Percentiles rank a stretch among this genome's conserved stretches.
Evolutionary conservation across 2,888 invertebrate species (phyloP).

Genomic region (Melangyna quadrimaculata): DNA sequence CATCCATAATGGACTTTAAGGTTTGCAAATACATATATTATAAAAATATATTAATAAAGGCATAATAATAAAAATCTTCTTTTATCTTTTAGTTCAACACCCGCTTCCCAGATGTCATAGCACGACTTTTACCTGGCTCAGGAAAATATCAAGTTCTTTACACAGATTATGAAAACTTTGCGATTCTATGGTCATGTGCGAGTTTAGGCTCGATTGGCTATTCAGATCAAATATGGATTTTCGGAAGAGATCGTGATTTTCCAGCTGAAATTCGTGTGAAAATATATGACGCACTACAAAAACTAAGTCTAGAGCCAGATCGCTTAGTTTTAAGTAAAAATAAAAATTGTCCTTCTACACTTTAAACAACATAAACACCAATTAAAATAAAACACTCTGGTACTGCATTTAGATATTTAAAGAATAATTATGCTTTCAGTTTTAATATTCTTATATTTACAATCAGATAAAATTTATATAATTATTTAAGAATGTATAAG

Average conservation of each 20-base stretch:
- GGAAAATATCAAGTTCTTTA: slow-evolving; percentile 87
- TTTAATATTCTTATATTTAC: slow-evolving; percentile 6
- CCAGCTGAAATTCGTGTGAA: slow-evolving; percentile 84
- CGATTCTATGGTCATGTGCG: slow-evolving; percentile 88
- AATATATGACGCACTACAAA: slow-evolving; percentile 85
- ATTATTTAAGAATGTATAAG: slow-evolving; percentile 43
- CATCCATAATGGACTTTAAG: slow-evolving; percentile 82
- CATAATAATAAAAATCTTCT: neutral
- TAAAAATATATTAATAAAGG: neutral
- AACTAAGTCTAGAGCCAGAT: slow-evolving; percentile 85
- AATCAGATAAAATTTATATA: neutral
- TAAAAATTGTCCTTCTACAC: slow-evolving; percentile 83
- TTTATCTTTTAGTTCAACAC: slow-evolving; percentile 82
- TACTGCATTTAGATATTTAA: slow-evolving; percentile 33
- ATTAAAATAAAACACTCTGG: neutral
- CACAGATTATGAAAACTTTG: slow-evolving; percentile 88
- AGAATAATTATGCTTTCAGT: slow-evolving; percentile 15
- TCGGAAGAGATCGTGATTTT: slow-evolving; percentile 86
- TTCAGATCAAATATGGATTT: slow-evolving; percentile 88
- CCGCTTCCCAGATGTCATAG: slow-evolving; percentile 85
- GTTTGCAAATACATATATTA: slow-evolving; percentile 72
- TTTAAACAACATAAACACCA: slow-evolving; percentile 25
- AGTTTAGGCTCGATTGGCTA: slow-evolving; percentile 82
- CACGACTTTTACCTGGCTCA: slow-evolving; percentile 86
- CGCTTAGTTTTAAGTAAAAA: slow-evolving; percentile 87